Conservation (phyloP, 92 coral and sea anemone species). For the Paragorgia papillata region DNA sequence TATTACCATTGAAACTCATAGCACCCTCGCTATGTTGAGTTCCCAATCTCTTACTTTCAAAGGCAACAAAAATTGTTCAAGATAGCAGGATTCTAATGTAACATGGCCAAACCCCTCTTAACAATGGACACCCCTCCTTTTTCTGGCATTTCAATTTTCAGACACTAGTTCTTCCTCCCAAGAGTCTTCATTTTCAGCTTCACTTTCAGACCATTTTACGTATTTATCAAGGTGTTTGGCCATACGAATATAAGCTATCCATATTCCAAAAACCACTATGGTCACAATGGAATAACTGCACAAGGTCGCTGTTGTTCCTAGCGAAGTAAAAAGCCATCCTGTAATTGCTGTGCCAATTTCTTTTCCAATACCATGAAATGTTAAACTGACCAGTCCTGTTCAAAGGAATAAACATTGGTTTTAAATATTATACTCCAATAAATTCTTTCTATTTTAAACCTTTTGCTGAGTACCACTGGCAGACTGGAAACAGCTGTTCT, state of each 20-base stretch:
- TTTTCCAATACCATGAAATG: slow-evolving; percentile 35
- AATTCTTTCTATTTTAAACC: not conserved
- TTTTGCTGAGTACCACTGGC: not conserved
- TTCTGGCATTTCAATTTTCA: no score
- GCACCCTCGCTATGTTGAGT: no score
- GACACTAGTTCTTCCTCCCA: no score
- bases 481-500: not conserved
- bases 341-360: slow-evolving; percentile 34
- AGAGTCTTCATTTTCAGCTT: no score
- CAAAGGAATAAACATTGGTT: not conserved
- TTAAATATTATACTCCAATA: not conserved
- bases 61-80: no score
- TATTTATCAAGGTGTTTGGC: slow-evolving; percentile 2
- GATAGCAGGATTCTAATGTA: no score
- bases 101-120: no score
- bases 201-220: not conserved
- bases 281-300: slow-evolving; percentile 12
- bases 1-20: no score
- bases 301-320: slow-evolving; percentile 16
- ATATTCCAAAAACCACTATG: not conserved
- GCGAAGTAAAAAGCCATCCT: slow-evolving; percentile 7
- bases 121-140: no score
- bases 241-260: not conserved
- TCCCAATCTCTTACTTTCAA: no score
- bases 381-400: slow-evolving; percentile 35